A percentile compares a stretch with the other conserved stretches of the same genome.
Conservation (phyloP, 2,113 vertebrate species). For the Beaufortia kweichowensis region DNA sequence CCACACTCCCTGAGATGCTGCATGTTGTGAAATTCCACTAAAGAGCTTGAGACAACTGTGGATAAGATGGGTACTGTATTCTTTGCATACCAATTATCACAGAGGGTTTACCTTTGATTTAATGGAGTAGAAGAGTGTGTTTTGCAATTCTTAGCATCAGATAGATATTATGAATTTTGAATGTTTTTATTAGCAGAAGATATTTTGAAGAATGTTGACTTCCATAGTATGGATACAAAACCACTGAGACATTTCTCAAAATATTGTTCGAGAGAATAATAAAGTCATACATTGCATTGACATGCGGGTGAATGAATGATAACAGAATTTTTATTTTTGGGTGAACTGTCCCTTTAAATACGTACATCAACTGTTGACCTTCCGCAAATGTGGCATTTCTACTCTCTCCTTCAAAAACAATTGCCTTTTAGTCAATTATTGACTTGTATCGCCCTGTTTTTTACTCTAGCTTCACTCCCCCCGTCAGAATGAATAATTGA, state of each 20-base stretch:
- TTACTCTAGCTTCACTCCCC: slow-evolving; percentile 82
- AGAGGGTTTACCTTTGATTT: not conserved
- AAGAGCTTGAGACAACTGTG: slow-evolving; percentile 15
- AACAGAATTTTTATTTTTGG: no score
- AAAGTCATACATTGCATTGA: no score
- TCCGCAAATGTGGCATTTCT: not conserved
- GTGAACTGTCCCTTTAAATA: no score
- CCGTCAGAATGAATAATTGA: slow-evolving; percentile 87
- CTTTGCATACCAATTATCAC: slow-evolving; percentile 10
- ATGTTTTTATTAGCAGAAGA: no score
- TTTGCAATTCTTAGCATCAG: not conserved
- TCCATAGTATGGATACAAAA: no score
- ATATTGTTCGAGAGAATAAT: no score
- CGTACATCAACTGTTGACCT: not conserved
- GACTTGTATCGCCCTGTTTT: slow-evolving; percentile 84
- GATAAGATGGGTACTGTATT: not conserved
- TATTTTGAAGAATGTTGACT: no score
- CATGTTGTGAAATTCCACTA: slow-evolving; percentile 17
- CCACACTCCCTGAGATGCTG: not conserved
- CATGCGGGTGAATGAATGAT: no score
- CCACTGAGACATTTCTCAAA: no score
- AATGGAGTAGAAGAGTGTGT: not conserved
- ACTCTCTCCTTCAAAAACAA: no score
- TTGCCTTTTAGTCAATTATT: slow-evolving; percentile 91
- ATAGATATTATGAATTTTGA: no score